These are phyloP conservation scores for Ennomos quercinarius DNA, from an alignment of 2,888 invertebrate genomes.

Conservation along the genomic window DNA sequence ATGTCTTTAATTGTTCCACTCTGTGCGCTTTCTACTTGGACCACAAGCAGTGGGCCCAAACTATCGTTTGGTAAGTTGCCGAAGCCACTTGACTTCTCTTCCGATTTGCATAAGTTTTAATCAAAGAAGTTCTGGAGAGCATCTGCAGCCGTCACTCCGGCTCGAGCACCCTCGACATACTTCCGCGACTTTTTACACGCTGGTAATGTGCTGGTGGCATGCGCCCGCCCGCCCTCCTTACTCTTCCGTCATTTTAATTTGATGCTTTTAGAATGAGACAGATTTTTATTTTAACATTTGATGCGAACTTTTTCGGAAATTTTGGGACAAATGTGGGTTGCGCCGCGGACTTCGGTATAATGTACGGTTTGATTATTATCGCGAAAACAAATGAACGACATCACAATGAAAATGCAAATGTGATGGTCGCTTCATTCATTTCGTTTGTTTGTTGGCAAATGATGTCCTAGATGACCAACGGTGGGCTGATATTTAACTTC, in stretches of 20 bases:
- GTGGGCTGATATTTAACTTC: neutral
- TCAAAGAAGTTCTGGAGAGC: slow-evolving; percentile 63
- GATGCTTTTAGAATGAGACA: neutral
- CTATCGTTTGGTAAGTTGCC: slow-evolving; percentile 55
- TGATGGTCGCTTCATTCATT: slow-evolving; percentile 25
- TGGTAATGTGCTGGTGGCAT: neutral
- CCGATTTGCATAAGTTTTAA: slow-evolving; percentile 76
- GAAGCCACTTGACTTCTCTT: slow-evolving; percentile 60
- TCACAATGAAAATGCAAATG: slow-evolving; percentile 35
- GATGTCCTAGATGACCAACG: neutral
- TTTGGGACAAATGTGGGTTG: neutral
- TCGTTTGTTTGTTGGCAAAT: slow-evolving; percentile 18
- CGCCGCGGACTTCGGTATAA: slow-evolving; percentile 1
- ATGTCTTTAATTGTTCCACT: neutral
- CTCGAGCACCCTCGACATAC: slow-evolving; percentile 44
- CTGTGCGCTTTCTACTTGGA: slow-evolving; percentile 18
- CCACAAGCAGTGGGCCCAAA: slow-evolving; percentile 24
- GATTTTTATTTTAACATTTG: no score
- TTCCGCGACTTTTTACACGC: slow-evolving; percentile 26
- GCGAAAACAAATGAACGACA: slow-evolving; percentile 32
- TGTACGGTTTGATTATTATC: slow-evolving; percentile 26
- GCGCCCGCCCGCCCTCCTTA: neutral
- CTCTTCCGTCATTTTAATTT: slow-evolving; percentile 9
- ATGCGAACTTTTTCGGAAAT: neutral
- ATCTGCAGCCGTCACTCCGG: slow-evolving; percentile 15